A percentile compares a stretch with the other conserved stretches of the same genome.
phyloP scores from a whole-genome alignment of 2,797 vertebrate species.

The Notolabrus celidotus region DNA sequence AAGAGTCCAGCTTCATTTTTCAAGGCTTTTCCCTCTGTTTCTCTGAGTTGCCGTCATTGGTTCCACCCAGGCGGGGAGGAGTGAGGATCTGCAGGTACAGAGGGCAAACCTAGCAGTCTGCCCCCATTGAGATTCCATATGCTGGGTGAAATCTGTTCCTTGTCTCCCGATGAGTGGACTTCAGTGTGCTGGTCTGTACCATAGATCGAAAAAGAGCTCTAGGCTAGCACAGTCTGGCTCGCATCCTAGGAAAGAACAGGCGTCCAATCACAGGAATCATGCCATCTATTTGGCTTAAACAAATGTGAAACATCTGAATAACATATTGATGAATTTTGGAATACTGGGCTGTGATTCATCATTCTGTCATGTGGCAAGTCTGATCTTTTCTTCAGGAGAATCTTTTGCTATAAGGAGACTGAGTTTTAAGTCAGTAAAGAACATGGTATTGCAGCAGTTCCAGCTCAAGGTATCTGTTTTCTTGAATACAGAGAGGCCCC shows the following conservation, averaged over 20 bases:
- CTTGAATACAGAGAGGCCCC: conserved; percentile 12
- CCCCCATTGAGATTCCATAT: conserved; percentile 79
- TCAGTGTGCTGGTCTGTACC: conserved; percentile 52
- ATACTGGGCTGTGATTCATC: background rate
- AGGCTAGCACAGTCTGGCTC: conserved; percentile 50
- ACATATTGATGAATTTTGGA: no score
- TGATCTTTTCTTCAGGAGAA: conserved; percentile 10
- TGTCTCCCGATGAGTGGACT: conserved; percentile 48
- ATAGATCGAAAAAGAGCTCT: conserved; percentile 58
- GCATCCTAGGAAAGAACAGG: conserved; percentile 23
- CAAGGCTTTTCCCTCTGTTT: conserved; percentile 13
- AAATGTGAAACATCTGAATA: conserved; percentile 27
- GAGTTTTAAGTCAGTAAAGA: no score
- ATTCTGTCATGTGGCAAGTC: background rate
- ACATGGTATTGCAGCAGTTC: background rate
- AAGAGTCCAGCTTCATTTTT: conserved; percentile 2
- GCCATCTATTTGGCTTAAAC: conserved; percentile 10
- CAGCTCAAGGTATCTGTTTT: background rate
- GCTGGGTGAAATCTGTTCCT: conserved; percentile 76
- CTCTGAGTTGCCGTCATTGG: conserved; percentile 33
- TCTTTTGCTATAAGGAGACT: conserved; percentile 1
- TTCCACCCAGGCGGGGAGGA: conserved; percentile 42
- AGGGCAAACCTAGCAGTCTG: conserved; percentile 66
- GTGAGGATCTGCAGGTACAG: conserved; percentile 73
- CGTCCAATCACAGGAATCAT: conserved; percentile 9